Base-by-base conservation (phyloP, 2,888 invertebrate genomes). In the Drosophila quasianomalipes region DNA sequence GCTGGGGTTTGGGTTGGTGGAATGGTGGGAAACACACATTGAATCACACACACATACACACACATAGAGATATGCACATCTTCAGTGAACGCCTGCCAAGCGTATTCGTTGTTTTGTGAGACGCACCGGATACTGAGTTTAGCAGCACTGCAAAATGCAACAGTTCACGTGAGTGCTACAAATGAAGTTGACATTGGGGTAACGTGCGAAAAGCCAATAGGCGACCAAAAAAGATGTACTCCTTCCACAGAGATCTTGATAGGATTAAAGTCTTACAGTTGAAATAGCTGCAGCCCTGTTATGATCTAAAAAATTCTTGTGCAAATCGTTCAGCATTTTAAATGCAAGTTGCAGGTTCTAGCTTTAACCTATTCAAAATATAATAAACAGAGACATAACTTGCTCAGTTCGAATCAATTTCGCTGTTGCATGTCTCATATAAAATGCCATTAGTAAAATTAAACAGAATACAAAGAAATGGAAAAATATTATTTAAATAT, bases 41-140 rank as follows among this genome's bases (percentile, higher is more conserved):
- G 47, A 47, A 22, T 22, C 14, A 59, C 12, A 60, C 33, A 59
- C 44, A 39, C 52, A 37, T 22, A 53, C 33, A 54, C 22, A 47
- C 30, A 26, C 14, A 55, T 39, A 30, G 28, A 39, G 14, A 62
- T 28, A 41, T 10, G 52, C 30, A 61, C 41, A 33, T 16, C n/a
- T 39, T 14, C 41, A 28, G 14, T 47, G 55, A 22, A 41, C 26
- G 30, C 30, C 19, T 68, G 74, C 22, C 49, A 54, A 69, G 62
- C 61, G 35, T 61, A 58, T 66, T 77, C 61, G 33, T 53, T 62
- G 67, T 58, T 70, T 79, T 62, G 44, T 65, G 58, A 35, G 66
- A 60, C 57, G 37, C 52, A 58, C 53, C 35, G 57, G 16, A 70
- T 44, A 54, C n/a, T 2, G 14, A 53, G 26, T 28, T 35, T 60